A percentile compares a stretch with the other conserved stretches of the same genome.
These are phyloP conservation scores for Boloria selene DNA, from an alignment of 2,888 invertebrate species.

Conservation along the genomic window DNA sequence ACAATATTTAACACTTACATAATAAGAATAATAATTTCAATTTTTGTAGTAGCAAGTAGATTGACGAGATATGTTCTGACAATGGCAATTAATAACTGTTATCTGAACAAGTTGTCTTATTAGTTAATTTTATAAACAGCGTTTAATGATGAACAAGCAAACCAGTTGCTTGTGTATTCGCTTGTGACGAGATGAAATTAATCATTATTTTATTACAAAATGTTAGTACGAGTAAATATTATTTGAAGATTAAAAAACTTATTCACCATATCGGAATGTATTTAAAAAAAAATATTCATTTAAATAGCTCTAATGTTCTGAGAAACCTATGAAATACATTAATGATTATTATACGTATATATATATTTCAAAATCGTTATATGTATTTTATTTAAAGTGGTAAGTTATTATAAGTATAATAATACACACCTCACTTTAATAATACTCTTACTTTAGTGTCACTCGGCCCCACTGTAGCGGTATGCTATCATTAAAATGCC, in stretches of 20 bases:
- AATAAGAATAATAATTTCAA: too few species aligned
- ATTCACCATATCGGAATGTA: too few species aligned
- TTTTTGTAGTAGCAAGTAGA: too few species aligned
- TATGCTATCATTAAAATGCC: slow-evolving; percentile 12
- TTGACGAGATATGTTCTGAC: neutral
- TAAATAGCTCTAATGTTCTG: neutral
- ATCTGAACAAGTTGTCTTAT: slow-evolving; percentile 14
- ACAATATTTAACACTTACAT: too few species aligned
- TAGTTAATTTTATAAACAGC: slow-evolving; percentile 10
- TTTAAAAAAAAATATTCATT: too few species aligned
- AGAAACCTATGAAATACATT: neutral
- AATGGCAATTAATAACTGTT: slow-evolving; percentile 16
- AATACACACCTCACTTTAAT: neutral
- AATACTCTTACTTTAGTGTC: neutral
- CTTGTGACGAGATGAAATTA: slow-evolving; percentile 20
- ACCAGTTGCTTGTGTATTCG: slow-evolving; percentile 23
- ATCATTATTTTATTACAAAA: neutral
- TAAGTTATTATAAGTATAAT: too few species aligned
- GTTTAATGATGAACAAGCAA: slow-evolving; percentile 24
- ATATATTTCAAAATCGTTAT: too few species aligned
- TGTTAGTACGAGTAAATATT: too few species aligned
- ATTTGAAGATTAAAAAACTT: too few species aligned
- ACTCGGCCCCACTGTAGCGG: neutral
- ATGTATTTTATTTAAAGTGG: neutral
- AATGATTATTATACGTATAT: too few species aligned